Conservation (phyloP, 2,888 invertebrate genomes). For the Tholera decimalis region DNA sequence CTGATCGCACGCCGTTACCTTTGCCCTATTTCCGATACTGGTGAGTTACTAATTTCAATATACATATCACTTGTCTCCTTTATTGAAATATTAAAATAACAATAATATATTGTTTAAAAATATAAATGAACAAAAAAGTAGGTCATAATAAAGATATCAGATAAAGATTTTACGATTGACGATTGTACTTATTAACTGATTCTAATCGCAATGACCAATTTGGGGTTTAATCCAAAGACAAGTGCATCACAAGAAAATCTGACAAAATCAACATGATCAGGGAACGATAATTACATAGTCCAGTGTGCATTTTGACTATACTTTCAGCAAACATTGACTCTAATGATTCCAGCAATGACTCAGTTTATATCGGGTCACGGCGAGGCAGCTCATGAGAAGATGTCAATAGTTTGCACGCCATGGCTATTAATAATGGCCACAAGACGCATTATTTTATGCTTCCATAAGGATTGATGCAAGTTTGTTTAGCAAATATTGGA, state of each 20-base stretch:
- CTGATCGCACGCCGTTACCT: too few species aligned
- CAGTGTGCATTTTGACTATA: not conserved
- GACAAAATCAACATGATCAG: not conserved
- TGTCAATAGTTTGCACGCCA: slow-evolving; percentile 37
- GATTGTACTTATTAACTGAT: not conserved
- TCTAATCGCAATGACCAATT: not conserved
- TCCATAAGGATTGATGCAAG: slow-evolving; percentile 42
- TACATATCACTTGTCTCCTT: too few species aligned
- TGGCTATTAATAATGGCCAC: slow-evolving; percentile 34
- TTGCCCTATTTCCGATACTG: too few species aligned
- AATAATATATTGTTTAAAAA: too few species aligned
- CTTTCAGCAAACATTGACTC: not conserved
- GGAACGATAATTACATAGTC: not conserved
- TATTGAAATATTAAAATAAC: too few species aligned
- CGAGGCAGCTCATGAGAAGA: slow-evolving; percentile 30
- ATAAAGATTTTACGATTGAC: not conserved
- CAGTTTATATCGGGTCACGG: slow-evolving; percentile 41
- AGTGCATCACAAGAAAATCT: not conserved
- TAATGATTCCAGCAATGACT: slow-evolving; percentile 14
- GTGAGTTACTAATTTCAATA: too few species aligned
- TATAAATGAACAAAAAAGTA: too few species aligned
- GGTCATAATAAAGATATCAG: slow-evolving; percentile 14
- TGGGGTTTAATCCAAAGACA: not conserved
- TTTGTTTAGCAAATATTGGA: slow-evolving; percentile 12
- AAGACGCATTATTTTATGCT: slow-evolving; percentile 37